Base-by-base conservation (phyloP, 2,888 invertebrate genomes). In the Ophion slaviceki region DNA sequence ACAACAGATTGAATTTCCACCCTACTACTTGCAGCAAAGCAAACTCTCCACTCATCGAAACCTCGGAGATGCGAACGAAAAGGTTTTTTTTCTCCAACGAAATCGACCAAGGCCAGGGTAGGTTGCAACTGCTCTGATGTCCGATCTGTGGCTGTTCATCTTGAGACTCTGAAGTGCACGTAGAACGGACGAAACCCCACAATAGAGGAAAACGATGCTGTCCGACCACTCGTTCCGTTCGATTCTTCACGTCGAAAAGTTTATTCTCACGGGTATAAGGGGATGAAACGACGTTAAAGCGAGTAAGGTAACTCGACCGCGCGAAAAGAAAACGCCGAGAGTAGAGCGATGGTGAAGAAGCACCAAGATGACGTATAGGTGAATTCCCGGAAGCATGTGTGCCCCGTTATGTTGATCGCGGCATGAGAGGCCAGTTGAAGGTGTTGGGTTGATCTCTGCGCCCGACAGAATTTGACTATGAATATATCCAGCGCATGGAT, bases 191-290 rank as follows among this genome's bases (percentile, higher is more conserved):
- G 45, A 66, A 79, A 61, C 36, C 57, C 32, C 53, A 45, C 68
- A 78, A 80, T 85, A 61, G 72, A 78, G 53, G 80, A 84, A 80
- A 86, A 61, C 80, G 86, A 83, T 78, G 80, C 78, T 68, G 76
- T 80, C 76, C 62, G 75, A 80, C 80, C 72, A 80, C 82, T 80
- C 67, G 62, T 86, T 70, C 83, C 68, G 71, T 78, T 86, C 84
- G 86, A 89, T 88, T 86, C 86, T 84, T 86, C 75, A 78, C 85
- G 79, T 77, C 84, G 84, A 87, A 70, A 89, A 90, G 88, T 90
- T 90, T 87, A 88, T 86, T 88, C 89, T 88, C 84, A 62, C 81
- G 87, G 88, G 85, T 71, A 57, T 24, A 61, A 45, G 64, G 32
- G 53, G 57, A 36, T 59, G 78, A 68, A 80, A 75, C 47, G 74